These are phyloP conservation scores for Pristionchus fissidentatus DNA, from an alignment of 2,888 invertebrate genomes.

Conservation along the genomic window DNA sequence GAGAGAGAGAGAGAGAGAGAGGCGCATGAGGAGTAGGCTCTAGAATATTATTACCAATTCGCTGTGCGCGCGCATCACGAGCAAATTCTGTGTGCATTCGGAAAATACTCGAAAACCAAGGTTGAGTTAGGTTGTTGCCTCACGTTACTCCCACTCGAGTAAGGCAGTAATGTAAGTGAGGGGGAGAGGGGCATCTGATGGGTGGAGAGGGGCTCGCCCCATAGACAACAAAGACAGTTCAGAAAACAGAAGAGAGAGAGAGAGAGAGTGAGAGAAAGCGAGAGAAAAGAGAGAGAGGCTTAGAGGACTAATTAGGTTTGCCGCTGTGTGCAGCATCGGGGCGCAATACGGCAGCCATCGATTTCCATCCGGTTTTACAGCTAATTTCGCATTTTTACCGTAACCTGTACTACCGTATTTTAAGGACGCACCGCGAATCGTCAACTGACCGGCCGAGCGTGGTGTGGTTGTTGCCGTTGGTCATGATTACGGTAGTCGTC, in stretches of 20 bases:
- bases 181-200: background rate
- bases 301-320: conserved; percentile 26
- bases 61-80: no score
- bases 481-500: conserved; percentile 42
- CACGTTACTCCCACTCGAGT: no score
- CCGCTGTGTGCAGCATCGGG: background rate
- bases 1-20: conserved; percentile 20
- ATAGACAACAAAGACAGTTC: conserved; percentile 43
- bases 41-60: no score
- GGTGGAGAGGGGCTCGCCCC: background rate
- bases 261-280: background rate
- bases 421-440: background rate
- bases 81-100: no score
- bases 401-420: background rate
- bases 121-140: no score
- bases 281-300: conserved; percentile 21
- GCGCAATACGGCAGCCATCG: background rate
- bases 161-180: no score
- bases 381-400: no score
- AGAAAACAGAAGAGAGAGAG: conserved; percentile 28
- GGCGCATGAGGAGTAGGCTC: background rate
- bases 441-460: background rate
- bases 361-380: conserved; percentile 41
- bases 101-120: no score
- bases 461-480: conserved; percentile 33